Percentiles rank a stretch among this genome's conserved stretches.
Evolutionary conservation across 2,113 vertebrate species (phyloP).

Genomic region (Meles meles): DNA sequence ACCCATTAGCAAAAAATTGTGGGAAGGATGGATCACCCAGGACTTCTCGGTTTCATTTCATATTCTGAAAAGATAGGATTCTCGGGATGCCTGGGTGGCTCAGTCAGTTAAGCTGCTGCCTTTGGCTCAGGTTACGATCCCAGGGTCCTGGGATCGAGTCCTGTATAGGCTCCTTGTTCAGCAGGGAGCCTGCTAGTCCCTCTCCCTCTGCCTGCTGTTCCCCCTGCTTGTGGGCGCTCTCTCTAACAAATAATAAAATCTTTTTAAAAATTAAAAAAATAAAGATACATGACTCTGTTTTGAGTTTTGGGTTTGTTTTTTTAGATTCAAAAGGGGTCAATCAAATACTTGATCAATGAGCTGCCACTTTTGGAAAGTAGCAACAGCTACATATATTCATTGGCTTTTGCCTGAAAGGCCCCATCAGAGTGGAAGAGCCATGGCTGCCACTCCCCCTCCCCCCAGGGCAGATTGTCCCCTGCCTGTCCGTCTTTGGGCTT

Average conservation of each 20-base stretch:
- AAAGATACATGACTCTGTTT: neutral
- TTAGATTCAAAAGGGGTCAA: constrained; percentile 28
- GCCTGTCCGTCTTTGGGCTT: neutral
- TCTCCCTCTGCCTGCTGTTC: too few relatives aligned
- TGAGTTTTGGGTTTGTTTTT: neutral
- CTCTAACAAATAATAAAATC: too few relatives aligned
- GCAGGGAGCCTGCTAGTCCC: too few relatives aligned
- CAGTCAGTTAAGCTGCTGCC: too few relatives aligned
- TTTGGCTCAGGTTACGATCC: too few relatives aligned
- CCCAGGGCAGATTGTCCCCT: neutral
- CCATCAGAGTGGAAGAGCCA: neutral
- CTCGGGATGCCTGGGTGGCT: too few relatives aligned
- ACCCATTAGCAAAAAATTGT: neutral
- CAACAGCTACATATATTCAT: neutral
- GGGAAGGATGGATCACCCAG: neutral
- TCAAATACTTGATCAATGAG: neutral
- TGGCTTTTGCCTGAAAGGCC: neutral
- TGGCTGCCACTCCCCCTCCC: neutral
- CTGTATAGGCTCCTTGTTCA: too few relatives aligned
- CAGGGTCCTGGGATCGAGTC: too few relatives aligned
- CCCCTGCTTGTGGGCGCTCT: too few relatives aligned
- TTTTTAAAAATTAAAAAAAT: neutral
- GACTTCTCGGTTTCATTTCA: neutral
- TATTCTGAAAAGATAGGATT: neutral
- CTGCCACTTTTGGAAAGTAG: neutral